phyloP scores from a whole-genome alignment of 35 echinoderm and acorn worm species.

The Stichopus chloronotus region DNA sequence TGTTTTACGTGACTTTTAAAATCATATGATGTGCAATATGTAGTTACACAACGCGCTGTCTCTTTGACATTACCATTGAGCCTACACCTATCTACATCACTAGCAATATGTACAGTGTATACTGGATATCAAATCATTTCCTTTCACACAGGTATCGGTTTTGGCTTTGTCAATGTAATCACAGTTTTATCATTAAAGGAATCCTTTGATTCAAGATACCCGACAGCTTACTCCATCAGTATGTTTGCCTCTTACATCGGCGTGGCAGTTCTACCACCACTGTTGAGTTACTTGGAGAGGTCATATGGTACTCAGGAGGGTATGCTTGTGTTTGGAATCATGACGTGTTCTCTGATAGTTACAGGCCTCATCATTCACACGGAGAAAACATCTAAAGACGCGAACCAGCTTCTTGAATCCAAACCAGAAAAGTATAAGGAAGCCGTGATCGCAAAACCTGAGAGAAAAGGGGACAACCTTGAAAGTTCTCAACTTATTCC shows the following conservation, averaged over 20 bases:
- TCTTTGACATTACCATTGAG: too few relatives aligned
- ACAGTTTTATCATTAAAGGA: constrained; percentile 20
- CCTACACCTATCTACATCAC: too few relatives aligned
- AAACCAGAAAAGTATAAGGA: not conserved
- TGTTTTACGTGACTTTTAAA: too few relatives aligned
- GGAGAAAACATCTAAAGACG: not conserved
- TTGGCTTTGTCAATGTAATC: constrained; percentile 43
- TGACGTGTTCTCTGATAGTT: not conserved
- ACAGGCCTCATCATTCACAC: not conserved
- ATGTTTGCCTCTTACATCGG: constrained; percentile 7
- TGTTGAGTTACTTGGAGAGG: not conserved
- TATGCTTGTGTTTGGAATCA: not conserved
- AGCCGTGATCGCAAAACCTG: not conserved
- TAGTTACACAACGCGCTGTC: too few relatives aligned
- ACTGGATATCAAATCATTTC: too few relatives aligned
- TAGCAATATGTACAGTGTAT: too few relatives aligned
- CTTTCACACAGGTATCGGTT: constrained; percentile 12
- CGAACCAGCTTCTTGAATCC: not conserved
- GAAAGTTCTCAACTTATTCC: constrained; percentile 20
- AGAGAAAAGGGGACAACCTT: not conserved
- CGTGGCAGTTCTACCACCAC: not conserved
- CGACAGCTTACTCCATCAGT: not conserved
- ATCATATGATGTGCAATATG: too few relatives aligned
- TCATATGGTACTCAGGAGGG: not conserved
- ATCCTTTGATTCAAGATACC: not conserved